Percentiles rank a stretch among this genome's conserved stretches.
Conservation (phyloP, 2,888 invertebrate species). For the Andrena camellia region DNA sequence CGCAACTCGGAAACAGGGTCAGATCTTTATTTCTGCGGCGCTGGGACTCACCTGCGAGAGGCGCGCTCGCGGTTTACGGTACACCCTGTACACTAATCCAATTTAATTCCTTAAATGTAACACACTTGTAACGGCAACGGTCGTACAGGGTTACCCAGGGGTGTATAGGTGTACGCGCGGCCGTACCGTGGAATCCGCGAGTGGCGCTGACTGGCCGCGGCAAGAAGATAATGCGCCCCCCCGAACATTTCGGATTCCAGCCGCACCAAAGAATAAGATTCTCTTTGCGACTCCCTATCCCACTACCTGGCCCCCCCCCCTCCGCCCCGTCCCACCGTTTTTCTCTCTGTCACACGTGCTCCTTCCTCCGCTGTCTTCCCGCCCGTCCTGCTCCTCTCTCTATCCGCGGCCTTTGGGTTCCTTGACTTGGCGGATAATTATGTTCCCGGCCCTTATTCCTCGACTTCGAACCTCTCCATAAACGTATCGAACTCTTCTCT, state of each 20-base stretch:
- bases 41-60: neutral
- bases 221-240: conserved; percentile 75
- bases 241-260: conserved; percentile 77
- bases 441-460: conserved; percentile 68
- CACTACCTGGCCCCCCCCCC: conserved; percentile 5
- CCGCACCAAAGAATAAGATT: conserved; percentile 71
- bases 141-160: neutral
- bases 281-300: conserved; percentile 49
- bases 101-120: conserved; percentile 42
- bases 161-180: conserved; percentile 15
- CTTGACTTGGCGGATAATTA: conserved; percentile 74
- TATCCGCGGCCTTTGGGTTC: conserved; percentile 53
- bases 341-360: conserved; percentile 14
- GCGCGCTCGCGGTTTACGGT: neutral
- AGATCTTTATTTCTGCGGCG: neutral
- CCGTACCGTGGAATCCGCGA: conserved; percentile 71
- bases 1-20: neutral
- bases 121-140: conserved; percentile 31
- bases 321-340: neutral
- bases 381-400: conserved; percentile 34
- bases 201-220: conserved; percentile 67
- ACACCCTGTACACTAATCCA: conserved; percentile 2
- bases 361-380: conserved; percentile 11
- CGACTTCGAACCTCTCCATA: conserved; percentile 69
- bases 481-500: conserved; percentile 68